phyloP scores from a whole-genome alignment of 2,113 vertebrate genomes.

The human region DNA sequence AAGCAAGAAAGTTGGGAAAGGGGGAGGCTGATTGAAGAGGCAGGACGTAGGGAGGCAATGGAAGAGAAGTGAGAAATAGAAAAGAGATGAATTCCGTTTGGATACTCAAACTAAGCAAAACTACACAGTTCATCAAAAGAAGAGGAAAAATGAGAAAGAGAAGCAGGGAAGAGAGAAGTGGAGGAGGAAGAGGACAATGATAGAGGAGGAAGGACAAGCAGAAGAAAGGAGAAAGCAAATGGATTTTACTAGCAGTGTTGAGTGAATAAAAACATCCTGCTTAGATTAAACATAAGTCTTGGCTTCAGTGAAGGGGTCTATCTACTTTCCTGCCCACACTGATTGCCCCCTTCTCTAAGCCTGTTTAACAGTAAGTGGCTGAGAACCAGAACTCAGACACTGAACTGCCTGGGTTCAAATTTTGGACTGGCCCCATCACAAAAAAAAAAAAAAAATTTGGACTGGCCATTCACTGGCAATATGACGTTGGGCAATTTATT shows the following conservation, averaged over 20 bases:
- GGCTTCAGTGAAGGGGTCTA: accelerated
- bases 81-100: not conserved
- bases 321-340: not conserved
- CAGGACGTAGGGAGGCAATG: accelerated
- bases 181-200: not conserved
- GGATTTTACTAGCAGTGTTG: not conserved
- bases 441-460: no score
- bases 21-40: not conserved
- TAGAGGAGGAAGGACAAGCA: not conserved
- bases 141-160: not conserved
- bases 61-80: not conserved
- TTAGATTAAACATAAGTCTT: no score
- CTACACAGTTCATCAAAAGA: no score
- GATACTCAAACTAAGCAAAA: not conserved
- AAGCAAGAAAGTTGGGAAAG: not conserved
- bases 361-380: not conserved
- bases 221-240: not conserved
- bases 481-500: not conserved
- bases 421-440: no score
- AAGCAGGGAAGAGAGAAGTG: not conserved
- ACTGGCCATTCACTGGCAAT: not conserved
- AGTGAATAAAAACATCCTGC: not conserved
- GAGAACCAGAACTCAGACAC: no score
- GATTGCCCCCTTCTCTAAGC: not conserved
- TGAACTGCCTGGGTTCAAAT: not conserved